These are phyloP conservation scores for Sardina pilchardus DNA, from an alignment of 2,113 vertebrate genomes.

Conservation along the genomic window DNA sequence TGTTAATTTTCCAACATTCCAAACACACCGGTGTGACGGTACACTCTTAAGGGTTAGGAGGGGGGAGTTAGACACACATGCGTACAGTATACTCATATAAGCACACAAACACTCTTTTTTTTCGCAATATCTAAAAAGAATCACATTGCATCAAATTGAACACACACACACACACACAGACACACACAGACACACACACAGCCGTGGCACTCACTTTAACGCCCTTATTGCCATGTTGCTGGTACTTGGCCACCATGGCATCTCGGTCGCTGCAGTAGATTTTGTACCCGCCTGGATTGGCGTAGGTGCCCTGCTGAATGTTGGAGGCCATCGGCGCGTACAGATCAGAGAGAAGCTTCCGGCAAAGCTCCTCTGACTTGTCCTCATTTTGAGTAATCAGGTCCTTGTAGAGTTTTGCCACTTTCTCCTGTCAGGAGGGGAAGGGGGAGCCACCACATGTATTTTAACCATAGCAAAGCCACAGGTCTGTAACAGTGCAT, in stretches of 20 bases:
- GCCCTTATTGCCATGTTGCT: conserved; percentile 49
- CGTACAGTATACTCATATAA: no score
- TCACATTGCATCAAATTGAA: background rate
- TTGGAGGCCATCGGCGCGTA: conserved; percentile 31
- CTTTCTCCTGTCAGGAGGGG: conserved; percentile 36
- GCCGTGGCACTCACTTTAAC: conserved; percentile 46
- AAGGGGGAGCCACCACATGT: no score
- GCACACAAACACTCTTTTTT: no score
- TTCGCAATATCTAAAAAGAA: no score
- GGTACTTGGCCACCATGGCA: no score
- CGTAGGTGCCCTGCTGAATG: conserved; percentile 41
- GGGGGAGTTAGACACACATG: no score
- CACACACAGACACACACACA: conserved; percentile 14
- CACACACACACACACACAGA: background rate
- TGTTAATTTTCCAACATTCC: no score
- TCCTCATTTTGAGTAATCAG: conserved; percentile 45
- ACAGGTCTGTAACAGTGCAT: no score
- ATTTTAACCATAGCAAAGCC: no score
- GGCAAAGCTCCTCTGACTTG: conserved; percentile 43
- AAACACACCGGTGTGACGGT: no score
- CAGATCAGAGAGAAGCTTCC: conserved; percentile 41
- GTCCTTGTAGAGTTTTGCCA: conserved; percentile 29
- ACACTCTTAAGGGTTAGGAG: no score
- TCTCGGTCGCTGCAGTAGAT: conserved; percentile 45
- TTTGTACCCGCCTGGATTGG: conserved; percentile 52